A percentile compares a stretch with the other conserved stretches of the same genome.
phyloP scores from a whole-genome alignment of 2,113 vertebrate genomes.

The Chloroceryle aenea region DNA sequence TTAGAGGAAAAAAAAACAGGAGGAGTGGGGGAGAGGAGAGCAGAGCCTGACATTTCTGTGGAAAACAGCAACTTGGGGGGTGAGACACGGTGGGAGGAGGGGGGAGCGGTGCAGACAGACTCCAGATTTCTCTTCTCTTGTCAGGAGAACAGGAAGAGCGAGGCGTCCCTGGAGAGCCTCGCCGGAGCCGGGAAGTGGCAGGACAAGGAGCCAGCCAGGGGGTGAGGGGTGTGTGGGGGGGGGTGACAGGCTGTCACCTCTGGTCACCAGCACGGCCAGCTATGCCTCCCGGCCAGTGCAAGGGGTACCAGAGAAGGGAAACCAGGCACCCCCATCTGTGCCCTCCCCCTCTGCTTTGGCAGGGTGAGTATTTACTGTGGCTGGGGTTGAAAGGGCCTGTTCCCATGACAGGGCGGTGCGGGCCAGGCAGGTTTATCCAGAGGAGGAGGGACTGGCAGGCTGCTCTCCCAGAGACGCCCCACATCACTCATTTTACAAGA shows the following conservation, averaged over 20 bases:
- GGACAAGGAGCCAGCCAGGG: background rate
- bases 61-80: slow-evolving; percentile 62
- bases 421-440: slow-evolving; percentile 73
- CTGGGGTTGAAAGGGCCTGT: slow-evolving; percentile 52
- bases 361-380: slow-evolving; percentile 32
- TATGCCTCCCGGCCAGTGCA: rapidly evolving
- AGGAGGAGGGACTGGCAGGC: slow-evolving; percentile 63
- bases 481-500: slow-evolving; percentile 72
- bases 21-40: slow-evolving; percentile 32
- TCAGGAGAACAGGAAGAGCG: slow-evolving; percentile 56
- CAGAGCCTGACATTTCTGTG: slow-evolving; percentile 48
- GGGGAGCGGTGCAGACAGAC: background rate
- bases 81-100: slow-evolving; percentile 45
- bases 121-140: slow-evolving; percentile 55
- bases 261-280: background rate
- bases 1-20: background rate
- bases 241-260: background rate
- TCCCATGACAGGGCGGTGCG: slow-evolving; percentile 63
- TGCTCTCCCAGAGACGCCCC: slow-evolving; percentile 66
- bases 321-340: rapidly evolving
- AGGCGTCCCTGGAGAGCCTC: background rate
- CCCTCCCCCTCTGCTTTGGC: slow-evolving; percentile 48
- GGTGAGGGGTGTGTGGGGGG: background rate
- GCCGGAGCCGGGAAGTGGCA: background rate
- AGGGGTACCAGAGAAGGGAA: background rate